Evolutionary conservation across 2,113 vertebrate genomes (phyloP), one percentile per base, ranked within the genome.

Genomic region (Oryzias melastigma): DNA sequence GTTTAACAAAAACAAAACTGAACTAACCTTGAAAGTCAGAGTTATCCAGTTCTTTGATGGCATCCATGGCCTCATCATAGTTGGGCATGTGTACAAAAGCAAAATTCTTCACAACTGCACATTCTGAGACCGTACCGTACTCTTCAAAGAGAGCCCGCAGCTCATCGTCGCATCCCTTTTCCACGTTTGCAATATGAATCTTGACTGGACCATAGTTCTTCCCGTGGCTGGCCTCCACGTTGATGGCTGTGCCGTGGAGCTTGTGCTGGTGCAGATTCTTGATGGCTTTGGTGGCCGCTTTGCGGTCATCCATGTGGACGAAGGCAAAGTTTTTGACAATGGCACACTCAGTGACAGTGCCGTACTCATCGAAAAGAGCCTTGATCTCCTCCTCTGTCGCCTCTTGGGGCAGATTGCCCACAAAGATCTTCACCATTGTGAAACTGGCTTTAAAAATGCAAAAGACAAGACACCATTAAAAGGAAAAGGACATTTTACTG

Each of bases 271-370:
- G 91, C 55, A 93, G 85, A 15, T 3, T 90, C 60, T 85, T 88
- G 47, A 93, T 93, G 25, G 92, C 92, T 73, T 92, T 92, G 14
- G 91, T 92, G 14, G 92, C 92, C 1, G 72, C 85, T 70, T 92
- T 92, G 51, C 91, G 90, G 59, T 93, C 91, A 0, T 92, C 91
- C 92, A 93, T 93, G 73, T 93, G 92, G 53, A 93, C 89, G 1
- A 93, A 93, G 18, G 90, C 92, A 51, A 88, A 93, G 75, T 93
- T 93, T 62, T 93, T 93, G 75, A 92, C 90, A 60, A 92, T 93
- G 54, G 92, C 86, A 19, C 92, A 93, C 20, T 93, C 92, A 1
- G 91, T 93, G 6, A 93, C 91, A 0, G 78, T 78, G 40, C 92
- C 92, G 2, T 93, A 78, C 62, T 93, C 60, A 0, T 87, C 60